Conservation (phyloP, 2,797 vertebrate genomes). For the Enteromius thamalakanensis region DNA sequence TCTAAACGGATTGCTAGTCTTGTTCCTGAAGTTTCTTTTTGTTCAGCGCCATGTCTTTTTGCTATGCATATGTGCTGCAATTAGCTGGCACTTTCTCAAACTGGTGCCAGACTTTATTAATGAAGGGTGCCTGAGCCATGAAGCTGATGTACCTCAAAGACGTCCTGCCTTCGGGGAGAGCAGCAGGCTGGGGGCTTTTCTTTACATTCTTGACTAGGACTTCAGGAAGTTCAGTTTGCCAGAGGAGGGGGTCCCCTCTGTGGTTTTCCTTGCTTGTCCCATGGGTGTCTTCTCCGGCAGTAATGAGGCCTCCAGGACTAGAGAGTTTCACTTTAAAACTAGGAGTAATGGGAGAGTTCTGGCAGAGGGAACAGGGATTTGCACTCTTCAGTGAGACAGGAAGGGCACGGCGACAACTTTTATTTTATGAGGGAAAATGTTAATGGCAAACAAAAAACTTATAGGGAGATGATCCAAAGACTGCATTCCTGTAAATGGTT, state of each 20-base stretch:
- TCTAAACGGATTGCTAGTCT: background rate
- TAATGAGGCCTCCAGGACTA: slow-evolving; percentile 84
- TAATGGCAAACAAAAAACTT: slow-evolving; percentile 77
- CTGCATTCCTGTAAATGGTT: slow-evolving; percentile 67
- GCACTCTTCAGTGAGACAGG: slow-evolving; percentile 75
- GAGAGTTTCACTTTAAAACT: slow-evolving; percentile 78
- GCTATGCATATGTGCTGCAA: slow-evolving; percentile 68
- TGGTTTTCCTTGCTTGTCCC: slow-evolving; percentile 76
- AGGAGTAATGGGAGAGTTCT: slow-evolving; percentile 81
- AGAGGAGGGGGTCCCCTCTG: slow-evolving; percentile 73
- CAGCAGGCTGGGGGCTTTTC: slow-evolving; percentile 69
- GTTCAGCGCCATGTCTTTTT: slow-evolving; percentile 61
- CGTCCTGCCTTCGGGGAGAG: slow-evolving; percentile 77
- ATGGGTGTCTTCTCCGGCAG: slow-evolving; percentile 83
- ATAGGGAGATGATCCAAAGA: slow-evolving; percentile 78
- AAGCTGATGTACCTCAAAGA: slow-evolving; percentile 79
- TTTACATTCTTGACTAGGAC: slow-evolving; percentile 75
- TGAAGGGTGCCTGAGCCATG: slow-evolving; percentile 72
- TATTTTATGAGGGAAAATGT: slow-evolving; percentile 76
- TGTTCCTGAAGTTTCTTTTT: slow-evolving; percentile 60
- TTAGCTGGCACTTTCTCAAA: slow-evolving; percentile 68
- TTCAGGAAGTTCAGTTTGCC: slow-evolving; percentile 77
- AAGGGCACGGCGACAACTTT: slow-evolving; percentile 79
- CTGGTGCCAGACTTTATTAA: slow-evolving; percentile 53
- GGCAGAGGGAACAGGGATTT: slow-evolving; percentile 78